phyloP scores from a whole-genome alignment of 1,140 invertebrate species.

The Drosophila lacertosa region DNA sequence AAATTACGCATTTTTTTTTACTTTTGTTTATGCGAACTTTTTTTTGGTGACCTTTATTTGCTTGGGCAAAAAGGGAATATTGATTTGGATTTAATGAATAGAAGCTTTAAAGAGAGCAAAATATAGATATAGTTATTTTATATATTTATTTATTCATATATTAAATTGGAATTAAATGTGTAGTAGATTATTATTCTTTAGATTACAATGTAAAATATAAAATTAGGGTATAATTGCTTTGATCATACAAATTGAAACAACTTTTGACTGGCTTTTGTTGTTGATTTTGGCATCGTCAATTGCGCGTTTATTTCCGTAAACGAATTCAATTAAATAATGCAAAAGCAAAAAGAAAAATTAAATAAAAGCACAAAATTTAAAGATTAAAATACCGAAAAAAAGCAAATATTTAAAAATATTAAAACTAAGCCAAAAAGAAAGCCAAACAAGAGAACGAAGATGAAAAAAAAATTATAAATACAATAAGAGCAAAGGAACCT shows the following conservation, averaged over 20 bases:
- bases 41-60: conserved; percentile 37
- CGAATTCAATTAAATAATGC: conserved; percentile 76
- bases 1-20: conserved; percentile 33
- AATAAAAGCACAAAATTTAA: conserved; percentile 10
- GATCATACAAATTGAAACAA: not conserved
- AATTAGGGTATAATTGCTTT: conserved; percentile 16
- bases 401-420: conserved; percentile 67
- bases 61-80: too few species aligned
- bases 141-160: too few species aligned
- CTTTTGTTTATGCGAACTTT: conserved; percentile 56
- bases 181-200: not conserved
- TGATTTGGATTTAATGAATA: too few species aligned
- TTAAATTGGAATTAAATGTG: not conserved
- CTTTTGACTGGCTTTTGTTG: conserved; percentile 32
- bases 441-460: conserved; percentile 14
- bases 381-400: conserved; percentile 35
- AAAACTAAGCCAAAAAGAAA: conserved; percentile 20
- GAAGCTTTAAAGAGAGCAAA: too few species aligned
- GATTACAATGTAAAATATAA: not conserved
- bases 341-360: conserved; percentile 32
- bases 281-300: conserved; percentile 53
- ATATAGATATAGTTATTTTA: too few species aligned
- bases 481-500: conserved; percentile 19
- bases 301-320: conserved; percentile 71
- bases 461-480: not conserved